Percentiles rank a stretch among this genome's conserved stretches.
These are phyloP conservation scores for Phataginus tricuspis DNA, from an alignment of 2,797 vertebrate genomes.

Conservation along the genomic window DNA sequence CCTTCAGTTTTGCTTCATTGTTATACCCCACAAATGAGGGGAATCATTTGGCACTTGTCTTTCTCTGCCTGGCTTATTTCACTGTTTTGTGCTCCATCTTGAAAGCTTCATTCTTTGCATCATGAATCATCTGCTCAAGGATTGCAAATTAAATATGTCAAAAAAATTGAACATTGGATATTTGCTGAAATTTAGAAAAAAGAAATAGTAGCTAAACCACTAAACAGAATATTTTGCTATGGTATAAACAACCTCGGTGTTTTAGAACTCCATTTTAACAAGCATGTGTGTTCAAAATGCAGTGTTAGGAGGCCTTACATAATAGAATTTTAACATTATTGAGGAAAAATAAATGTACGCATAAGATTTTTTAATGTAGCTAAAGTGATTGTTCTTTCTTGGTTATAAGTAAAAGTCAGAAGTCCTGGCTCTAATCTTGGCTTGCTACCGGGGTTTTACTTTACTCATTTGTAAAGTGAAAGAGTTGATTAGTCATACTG, in stretches of 20 bases:
- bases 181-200: conserved; percentile 33
- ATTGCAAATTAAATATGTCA: neutral
- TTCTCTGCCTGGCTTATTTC: too few species aligned
- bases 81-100: neutral
- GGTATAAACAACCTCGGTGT: neutral
- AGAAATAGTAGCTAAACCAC: neutral
- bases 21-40: too few species aligned
- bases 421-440: neutral
- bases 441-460: neutral
- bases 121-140: neutral
- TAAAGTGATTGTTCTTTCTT: neutral
- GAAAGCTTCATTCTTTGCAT: neutral
- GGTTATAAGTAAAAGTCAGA: neutral
- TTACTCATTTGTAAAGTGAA: neutral
- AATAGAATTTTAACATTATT: conserved; percentile 15
- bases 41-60: too few species aligned
- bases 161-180: neutral
- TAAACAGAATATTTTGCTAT: neutral
- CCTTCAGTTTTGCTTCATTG: too few species aligned
- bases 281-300: neutral
- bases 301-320: neutral
- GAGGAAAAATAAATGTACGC: neutral
- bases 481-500: neutral
- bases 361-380: neutral
- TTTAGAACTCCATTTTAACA: neutral